Evolutionary conservation across 1,140 invertebrate species (phyloP).

Genomic region (Atta colombica): DNA sequence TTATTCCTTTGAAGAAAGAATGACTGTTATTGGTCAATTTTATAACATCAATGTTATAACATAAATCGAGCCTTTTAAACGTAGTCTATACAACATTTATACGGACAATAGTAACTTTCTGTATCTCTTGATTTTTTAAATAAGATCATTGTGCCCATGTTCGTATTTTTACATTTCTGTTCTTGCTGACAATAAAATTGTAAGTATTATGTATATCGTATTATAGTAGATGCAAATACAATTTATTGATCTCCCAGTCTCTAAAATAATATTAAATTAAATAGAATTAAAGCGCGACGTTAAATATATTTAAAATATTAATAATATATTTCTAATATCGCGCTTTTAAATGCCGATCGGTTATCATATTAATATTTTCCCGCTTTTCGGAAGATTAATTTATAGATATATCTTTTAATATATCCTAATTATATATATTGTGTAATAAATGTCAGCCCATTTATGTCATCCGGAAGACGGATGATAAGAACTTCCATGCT

Average conservation of each 20-base stretch:
- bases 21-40: no score
- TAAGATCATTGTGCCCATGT: no score
- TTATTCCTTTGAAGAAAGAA: no score
- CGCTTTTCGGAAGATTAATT: neutral
- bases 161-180: neutral
- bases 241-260: neutral
- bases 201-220: no score
- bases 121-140: neutral
- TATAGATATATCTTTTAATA: neutral
- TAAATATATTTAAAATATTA: neutral
- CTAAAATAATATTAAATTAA: constrained; percentile 10
- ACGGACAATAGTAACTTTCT: neutral
- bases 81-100: neutral
- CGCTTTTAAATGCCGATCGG: neutral
- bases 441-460: neutral
- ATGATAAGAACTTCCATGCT: constrained; percentile 10
- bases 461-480: neutral
- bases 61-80: no score
- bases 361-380: neutral
- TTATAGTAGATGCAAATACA: neutral
- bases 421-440: constrained; percentile 8
- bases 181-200: neutral
- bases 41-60: no score
- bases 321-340: neutral
- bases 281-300: neutral